phyloP scores from a whole-genome alignment of 2,113 vertebrate species.

The Pedionomus torquatus region DNA sequence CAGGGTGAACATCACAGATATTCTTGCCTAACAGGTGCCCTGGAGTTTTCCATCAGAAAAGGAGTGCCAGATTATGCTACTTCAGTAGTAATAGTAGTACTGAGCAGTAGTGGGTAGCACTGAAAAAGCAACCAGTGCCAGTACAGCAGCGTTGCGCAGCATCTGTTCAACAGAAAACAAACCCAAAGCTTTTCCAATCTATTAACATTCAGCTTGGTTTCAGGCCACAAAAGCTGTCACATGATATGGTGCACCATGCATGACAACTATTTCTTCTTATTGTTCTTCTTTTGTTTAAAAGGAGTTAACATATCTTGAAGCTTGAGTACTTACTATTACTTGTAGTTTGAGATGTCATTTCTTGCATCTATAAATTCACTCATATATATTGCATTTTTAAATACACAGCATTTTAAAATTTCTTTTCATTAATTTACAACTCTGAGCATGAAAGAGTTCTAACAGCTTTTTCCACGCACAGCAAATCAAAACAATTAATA shows the following conservation, averaged over 20 bases:
- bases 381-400: not conserved
- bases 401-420: not conserved
- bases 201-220: not conserved
- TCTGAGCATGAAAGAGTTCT: not conserved
- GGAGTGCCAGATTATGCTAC: not conserved
- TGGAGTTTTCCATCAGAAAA: not conserved
- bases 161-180: not conserved
- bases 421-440: not conserved
- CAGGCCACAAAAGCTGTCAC: not conserved
- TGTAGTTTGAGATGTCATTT: not conserved
- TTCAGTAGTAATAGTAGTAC: not conserved
- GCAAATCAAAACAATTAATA: not conserved
- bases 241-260: not conserved
- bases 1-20: fast-evolving
- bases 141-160: not conserved
- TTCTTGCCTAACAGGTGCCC: not conserved
- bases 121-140: not conserved
- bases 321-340: not conserved
- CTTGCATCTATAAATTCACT: not conserved
- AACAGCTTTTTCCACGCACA: not conserved
- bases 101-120: not conserved
- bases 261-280: not conserved
- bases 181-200: not conserved
- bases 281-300: not conserved
- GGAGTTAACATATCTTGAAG: not conserved